phyloP scores from a whole-genome alignment of 1,140 invertebrate species.

The Macrotrachela quadricornifera region DNA sequence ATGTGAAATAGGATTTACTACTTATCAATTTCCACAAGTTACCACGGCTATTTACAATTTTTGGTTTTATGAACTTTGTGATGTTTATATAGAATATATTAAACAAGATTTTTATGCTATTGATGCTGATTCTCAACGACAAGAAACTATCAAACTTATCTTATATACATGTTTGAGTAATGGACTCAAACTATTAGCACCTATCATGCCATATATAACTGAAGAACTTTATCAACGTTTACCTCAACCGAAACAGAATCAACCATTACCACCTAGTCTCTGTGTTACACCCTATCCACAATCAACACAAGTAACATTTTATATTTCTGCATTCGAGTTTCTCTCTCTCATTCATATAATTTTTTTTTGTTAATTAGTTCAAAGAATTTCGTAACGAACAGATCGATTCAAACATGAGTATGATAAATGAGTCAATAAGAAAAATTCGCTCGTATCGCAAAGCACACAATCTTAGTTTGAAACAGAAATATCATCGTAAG shows the following conservation, averaged over 20 bases:
- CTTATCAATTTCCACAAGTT: conserved; percentile 64
- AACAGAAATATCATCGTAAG: neutral
- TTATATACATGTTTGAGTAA: conserved; percentile 59
- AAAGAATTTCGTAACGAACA: conserved; percentile 41
- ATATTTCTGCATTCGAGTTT: neutral
- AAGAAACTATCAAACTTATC: conserved; percentile 22
- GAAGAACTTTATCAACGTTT: conserved; percentile 88
- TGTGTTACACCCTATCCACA: conserved; percentile 64
- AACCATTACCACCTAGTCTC: conserved; percentile 44
- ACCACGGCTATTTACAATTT: conserved; percentile 84
- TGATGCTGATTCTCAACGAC: neutral
- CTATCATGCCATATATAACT: conserved; percentile 94
- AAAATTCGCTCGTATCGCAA: conserved; percentile 62
- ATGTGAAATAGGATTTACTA: conserved; percentile 55
- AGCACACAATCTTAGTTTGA: conserved; percentile 45
- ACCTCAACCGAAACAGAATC: conserved; percentile 29
- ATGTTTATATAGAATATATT: conserved; percentile 68
- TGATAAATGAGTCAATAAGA: conserved; percentile 60
- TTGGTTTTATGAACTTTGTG: conserved; percentile 93
- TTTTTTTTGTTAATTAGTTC: conserved; percentile 34
- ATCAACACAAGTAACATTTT: conserved; percentile 20
- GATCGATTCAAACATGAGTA: conserved; percentile 58
- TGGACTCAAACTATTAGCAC: conserved; percentile 64
- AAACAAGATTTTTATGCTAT: conserved; percentile 9
- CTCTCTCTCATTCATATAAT: neutral